Base-by-base conservation (phyloP, 2,888 invertebrate species). In the Cryptus viduatorius region DNA sequence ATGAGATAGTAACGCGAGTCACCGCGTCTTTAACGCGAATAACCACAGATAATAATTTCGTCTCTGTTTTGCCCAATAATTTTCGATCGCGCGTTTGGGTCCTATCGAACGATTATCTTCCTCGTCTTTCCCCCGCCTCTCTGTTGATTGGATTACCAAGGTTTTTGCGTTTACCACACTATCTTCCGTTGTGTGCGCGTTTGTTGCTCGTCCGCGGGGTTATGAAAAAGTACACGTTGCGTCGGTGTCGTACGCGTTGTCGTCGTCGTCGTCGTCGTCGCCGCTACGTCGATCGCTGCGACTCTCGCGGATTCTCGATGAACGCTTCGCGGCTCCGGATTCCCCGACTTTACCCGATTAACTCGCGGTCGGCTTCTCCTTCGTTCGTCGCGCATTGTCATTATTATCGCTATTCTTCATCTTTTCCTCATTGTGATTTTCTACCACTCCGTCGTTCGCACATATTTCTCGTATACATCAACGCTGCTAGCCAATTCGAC, bases 131-230 rank as follows among this genome's bases (percentile, higher is more conserved):
- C 8, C 29, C n/a, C 50, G n/a, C 7, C 37, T 24, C 50, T 16
- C 50, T 64, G 37, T 42, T 65, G n/a, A 72, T 80, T 19, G 48
- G 14, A 19, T 44, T 73, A 75, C 53, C 42, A 12, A 8, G 61
- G 76, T 42, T n/a, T 72, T 61, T 59, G 75, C 64, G 56, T 75
- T 65, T 78, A 59, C 72, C 69, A 65, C 76, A 75, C 64, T 67
- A 24, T 14, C 19, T 31, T 61, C 31, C 19, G 65, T 83, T 61
- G 19, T 37, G 65, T 83, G 44, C 83, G 59, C 83, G 76, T 79
- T 79, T 72, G 71, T 75, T 67, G 76, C 76, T 79, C 37, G 83
- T 75, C 71, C 79, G 79, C 76, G 79, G 79, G 76, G 72, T 56
- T 83, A 67, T 83, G 76, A 79, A 83, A 76, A 53, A 46, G 44